A percentile compares a stretch with the other conserved stretches of the same genome.
Evolutionary conservation across 2,797 vertebrate genomes (phyloP).

Genomic region (Bufotes viridis): DNA sequence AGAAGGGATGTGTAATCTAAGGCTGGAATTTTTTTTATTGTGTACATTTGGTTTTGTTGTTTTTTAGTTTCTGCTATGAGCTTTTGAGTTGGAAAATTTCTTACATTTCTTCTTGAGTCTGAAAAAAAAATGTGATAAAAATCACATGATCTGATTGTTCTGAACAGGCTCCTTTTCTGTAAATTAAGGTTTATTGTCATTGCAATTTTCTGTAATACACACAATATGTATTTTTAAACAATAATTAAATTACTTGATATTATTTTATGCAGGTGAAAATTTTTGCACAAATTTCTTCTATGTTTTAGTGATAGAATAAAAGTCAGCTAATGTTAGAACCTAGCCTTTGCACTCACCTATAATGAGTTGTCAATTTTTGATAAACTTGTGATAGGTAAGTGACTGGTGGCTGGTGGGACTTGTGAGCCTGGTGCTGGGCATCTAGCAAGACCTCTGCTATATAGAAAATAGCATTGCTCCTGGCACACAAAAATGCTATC

Average conservation of each 20-base stretch:
- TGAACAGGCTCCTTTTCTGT: not conserved
- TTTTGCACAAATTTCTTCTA: conserved; percentile 20
- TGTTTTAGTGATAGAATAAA: conserved; percentile 34
- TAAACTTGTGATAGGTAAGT: not conserved
- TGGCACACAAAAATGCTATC: too few species aligned
- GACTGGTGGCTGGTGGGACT: not conserved
- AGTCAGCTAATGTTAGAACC: not conserved
- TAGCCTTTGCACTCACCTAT: not conserved
- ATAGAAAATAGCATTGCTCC: too few species aligned
- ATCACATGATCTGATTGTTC: not conserved
- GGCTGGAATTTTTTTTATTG: conserved; percentile 31
- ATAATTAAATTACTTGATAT: conserved; percentile 16
- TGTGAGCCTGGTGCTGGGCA: not conserved
- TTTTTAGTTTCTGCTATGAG: conserved; percentile 26
- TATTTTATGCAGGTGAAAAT: conserved; percentile 28
- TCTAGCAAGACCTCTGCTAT: not conserved
- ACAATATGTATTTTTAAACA: conserved; percentile 6
- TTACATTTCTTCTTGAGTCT: not conserved
- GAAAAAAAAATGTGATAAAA: conserved; percentile 14
- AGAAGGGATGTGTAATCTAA: conserved; percentile 24
- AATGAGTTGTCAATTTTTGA: not conserved
- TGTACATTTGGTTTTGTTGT: conserved; percentile 30
- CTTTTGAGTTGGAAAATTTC: not conserved
- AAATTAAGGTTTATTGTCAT: not conserved
- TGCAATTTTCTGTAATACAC: conserved; percentile 2